phyloP scores from a whole-genome alignment of 2,113 vertebrate species.

The Okapia johnstoni region DNA sequence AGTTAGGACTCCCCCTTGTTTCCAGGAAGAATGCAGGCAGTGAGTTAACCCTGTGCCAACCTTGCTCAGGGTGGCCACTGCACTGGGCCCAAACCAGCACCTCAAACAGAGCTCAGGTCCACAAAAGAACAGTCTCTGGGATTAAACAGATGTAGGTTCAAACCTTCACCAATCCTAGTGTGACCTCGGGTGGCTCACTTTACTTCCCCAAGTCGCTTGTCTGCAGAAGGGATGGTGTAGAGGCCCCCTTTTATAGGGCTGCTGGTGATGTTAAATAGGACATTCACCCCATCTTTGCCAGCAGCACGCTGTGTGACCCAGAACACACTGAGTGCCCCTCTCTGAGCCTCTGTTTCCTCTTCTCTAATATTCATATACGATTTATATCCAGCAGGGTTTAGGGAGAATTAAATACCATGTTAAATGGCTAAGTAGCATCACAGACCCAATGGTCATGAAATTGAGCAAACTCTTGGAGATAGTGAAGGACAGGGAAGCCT shows the following conservation, averaged over 20 bases:
- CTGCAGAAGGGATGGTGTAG: not conserved
- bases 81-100: fast-evolving
- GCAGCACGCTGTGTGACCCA: not conserved
- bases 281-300: not conserved
- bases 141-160: not conserved
- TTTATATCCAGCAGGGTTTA: not conserved
- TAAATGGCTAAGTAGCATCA: not conserved
- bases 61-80: not conserved
- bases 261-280: not conserved
- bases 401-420: not conserved
- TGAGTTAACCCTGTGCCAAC: not conserved
- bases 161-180: not conserved
- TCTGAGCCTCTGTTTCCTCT: not conserved
- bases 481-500: not conserved
- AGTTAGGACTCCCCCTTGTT: not conserved
- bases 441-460: not conserved
- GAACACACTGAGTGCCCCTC: not conserved
- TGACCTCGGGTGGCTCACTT: not conserved
- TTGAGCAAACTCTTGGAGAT: not conserved
- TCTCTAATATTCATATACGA: not conserved
- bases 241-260: not conserved
- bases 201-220: not conserved
- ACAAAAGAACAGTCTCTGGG: not conserved
- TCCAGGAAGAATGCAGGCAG: slow-evolving; percentile 18
- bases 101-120: not conserved